These are phyloP conservation scores for Chrysocyon brachyurus DNA, from an alignment of 2,797 vertebrate genomes.

Conservation along the genomic window DNA sequence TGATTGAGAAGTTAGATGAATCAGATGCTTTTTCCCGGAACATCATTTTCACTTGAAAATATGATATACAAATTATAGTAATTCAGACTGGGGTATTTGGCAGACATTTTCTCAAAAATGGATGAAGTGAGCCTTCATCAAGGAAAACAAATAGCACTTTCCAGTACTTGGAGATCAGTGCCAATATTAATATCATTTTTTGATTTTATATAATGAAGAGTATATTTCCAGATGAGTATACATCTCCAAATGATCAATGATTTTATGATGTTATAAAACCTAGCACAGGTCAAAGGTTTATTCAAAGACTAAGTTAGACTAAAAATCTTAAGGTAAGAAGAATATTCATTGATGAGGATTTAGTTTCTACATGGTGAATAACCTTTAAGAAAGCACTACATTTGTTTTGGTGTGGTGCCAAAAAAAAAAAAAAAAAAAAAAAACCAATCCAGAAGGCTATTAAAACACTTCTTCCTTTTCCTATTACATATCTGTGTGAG, in stretches of 20 bases:
- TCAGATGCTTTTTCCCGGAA: background rate
- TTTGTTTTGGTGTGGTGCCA: background rate
- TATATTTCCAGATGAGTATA: background rate
- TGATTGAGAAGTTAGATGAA: background rate
- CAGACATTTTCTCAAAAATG: background rate
- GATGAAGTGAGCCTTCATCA: background rate
- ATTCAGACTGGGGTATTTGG: background rate
- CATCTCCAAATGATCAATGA: background rate
- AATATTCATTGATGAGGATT: background rate
- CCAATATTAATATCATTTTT: background rate
- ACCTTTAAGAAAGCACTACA: background rate
- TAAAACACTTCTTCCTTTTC: background rate
- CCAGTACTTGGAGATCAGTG: background rate
- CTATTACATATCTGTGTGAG: background rate
- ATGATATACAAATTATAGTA: background rate
- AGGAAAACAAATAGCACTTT: background rate
- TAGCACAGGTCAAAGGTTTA: background rate
- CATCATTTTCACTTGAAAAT: background rate
- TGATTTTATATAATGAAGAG: background rate
- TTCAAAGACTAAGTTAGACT: background rate
- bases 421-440: background rate
- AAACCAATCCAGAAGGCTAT: background rate
- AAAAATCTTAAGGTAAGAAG: background rate
- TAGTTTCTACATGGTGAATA: background rate
- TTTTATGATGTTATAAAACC: background rate